Percentiles rank a stretch among this genome's conserved stretches.
These are phyloP conservation scores for Poliocrania exsul DNA, from an alignment of 2,797 vertebrate species.

Conservation along the genomic window DNA sequence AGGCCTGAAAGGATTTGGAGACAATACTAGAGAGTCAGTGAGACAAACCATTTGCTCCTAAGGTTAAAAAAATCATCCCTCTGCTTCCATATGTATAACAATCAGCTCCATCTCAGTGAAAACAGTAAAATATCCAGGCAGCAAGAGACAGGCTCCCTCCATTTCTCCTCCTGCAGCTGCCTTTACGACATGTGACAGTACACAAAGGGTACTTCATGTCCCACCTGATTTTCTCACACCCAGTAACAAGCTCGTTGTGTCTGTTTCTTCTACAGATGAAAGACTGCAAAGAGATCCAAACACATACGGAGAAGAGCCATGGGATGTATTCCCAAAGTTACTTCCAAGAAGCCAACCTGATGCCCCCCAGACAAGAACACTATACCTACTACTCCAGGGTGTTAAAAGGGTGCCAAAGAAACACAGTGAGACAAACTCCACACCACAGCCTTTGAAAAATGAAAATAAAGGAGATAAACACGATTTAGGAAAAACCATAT, in stretches of 20 bases:
- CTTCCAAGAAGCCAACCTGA: background rate
- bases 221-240: background rate
- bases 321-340: background rate
- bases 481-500: background rate
- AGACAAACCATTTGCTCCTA: background rate
- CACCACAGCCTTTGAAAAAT: background rate
- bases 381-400: background rate
- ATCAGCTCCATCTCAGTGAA: background rate
- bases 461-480: background rate
- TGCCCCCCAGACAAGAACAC: background rate
- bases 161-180: background rate
- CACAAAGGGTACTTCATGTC: background rate
- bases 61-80: background rate
- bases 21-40: background rate
- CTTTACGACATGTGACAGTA: accelerated
- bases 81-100: background rate
- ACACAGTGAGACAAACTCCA: background rate
- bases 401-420: background rate
- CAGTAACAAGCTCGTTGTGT: background rate
- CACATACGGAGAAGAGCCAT: background rate
- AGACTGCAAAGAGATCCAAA: background rate
- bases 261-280: background rate
- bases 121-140: background rate
- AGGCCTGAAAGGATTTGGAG: background rate
- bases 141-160: background rate